Evolutionary conservation across 2,888 invertebrate genomes (phyloP).

Genomic region (Sinotaia quadrata): DNA sequence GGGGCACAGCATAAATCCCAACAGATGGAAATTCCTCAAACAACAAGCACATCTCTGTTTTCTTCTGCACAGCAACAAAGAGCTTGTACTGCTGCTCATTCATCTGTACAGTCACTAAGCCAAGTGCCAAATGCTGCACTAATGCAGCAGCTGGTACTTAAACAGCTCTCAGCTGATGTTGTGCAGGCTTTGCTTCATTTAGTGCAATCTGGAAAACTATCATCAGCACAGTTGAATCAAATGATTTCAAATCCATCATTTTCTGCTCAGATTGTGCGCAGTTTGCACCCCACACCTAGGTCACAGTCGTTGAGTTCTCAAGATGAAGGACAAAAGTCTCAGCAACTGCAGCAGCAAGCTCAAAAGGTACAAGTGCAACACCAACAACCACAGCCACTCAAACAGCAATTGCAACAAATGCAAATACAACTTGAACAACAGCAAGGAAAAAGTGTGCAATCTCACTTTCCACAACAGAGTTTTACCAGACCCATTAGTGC

Average conservation of each 20-base stretch:
- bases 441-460: no score
- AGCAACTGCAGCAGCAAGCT: background rate
- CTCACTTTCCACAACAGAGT: no score
- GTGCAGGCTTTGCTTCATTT: slow-evolving; percentile 12
- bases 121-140: background rate
- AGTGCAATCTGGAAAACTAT: slow-evolving; percentile 9
- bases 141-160: slow-evolving; percentile 13
- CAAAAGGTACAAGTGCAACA: background rate
- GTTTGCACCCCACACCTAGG: background rate
- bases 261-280: slow-evolving; percentile 2
- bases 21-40: background rate
- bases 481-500: no score
- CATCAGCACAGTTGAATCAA: background rate
- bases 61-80: no score
- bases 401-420: background rate
- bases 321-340: background rate
- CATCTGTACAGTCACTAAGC: background rate
- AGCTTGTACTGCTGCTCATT: background rate
- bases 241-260: slow-evolving; percentile 3
- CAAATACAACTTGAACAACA: background rate
- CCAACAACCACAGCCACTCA: background rate
- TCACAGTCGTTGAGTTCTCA: background rate
- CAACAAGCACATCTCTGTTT: background rate
- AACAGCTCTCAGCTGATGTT: slow-evolving; percentile 15
- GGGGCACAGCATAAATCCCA: background rate